phyloP scores from a whole-genome alignment of 2,888 invertebrate genomes.

The Drosophila dives region DNA sequence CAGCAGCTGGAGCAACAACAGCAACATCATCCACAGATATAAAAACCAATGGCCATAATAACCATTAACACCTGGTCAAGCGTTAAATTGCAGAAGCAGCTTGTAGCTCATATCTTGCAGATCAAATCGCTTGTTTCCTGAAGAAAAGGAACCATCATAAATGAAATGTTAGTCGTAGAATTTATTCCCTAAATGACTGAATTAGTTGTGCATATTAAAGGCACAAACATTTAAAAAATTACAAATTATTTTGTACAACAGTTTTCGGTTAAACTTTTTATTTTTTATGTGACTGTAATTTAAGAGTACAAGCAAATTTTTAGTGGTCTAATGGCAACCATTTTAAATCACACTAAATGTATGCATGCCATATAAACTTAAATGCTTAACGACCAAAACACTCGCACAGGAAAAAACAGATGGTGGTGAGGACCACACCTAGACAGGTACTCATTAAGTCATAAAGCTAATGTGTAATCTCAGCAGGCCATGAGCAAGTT shows the following conservation, averaged over 20 bases:
- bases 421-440: conserved; percentile 29
- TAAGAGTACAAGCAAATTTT: not conserved
- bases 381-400: conserved; percentile 24
- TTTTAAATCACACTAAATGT: not conserved
- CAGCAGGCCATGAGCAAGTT: conserved; percentile 53
- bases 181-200: not conserved
- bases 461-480: conserved; percentile 71
- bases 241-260: not conserved
- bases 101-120: conserved; percentile 17
- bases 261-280: not conserved
- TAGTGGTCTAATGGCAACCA: conserved; percentile 2
- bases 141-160: conserved; percentile 5
- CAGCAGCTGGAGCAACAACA: conserved; percentile 5
- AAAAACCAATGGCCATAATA: conserved; percentile 46
- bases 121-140: conserved; percentile 53
- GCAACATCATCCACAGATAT: conserved; percentile 4
- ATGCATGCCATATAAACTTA: conserved; percentile 15
- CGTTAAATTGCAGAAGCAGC: conserved; percentile 23
- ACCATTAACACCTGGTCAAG: conserved; percentile 52
- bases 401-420: conserved; percentile 15
- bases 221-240: not conserved
- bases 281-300: not conserved
- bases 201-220: not conserved
- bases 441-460: conserved; percentile 59
- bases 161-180: not conserved